Conservation (phyloP, 1,140 invertebrate species). For the Ladona fulva region DNA sequence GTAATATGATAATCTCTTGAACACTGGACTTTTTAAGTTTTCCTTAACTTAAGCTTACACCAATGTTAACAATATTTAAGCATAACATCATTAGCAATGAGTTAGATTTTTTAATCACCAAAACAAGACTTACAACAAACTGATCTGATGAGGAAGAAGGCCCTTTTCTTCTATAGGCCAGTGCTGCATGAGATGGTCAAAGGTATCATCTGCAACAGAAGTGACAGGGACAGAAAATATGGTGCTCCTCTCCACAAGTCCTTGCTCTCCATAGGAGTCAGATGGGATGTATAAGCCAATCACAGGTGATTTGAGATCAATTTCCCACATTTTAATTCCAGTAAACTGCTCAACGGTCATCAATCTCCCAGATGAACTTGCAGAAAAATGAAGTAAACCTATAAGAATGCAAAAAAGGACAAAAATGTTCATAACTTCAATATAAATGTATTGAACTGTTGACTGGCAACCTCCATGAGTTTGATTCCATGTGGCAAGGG, state of each 20-base stretch:
- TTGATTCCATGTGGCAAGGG: too few species aligned
- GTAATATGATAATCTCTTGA: too few species aligned
- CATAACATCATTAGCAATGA: too few species aligned
- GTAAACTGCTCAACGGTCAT: slow-evolving; percentile 65
- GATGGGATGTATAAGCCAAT: slow-evolving; percentile 66
- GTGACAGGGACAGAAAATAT: slow-evolving; percentile 82
- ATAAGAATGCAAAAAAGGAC: slow-evolving; percentile 18
- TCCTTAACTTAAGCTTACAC: too few species aligned
- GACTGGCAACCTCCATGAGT: too few species aligned
- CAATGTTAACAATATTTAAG: too few species aligned
- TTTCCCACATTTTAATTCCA: slow-evolving; percentile 75
- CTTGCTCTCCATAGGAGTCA: not conserved
- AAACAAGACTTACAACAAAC: not conserved
- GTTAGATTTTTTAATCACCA: too few species aligned
- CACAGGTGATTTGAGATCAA: slow-evolving; percentile 78
- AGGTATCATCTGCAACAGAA: slow-evolving; percentile 76
- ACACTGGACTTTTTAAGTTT: too few species aligned
- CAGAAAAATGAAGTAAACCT: slow-evolving; percentile 82
- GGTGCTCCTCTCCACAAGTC: slow-evolving; percentile 60
- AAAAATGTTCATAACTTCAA: too few species aligned
- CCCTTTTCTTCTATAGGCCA: not conserved
- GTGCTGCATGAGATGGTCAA: slow-evolving; percentile 59
- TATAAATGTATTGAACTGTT: too few species aligned
- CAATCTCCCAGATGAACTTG: slow-evolving; percentile 76
- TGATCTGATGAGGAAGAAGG: not conserved